These are phyloP conservation scores for Corythornis vintsioides DNA, from an alignment of 2,113 vertebrate genomes.

Conservation along the genomic window DNA sequence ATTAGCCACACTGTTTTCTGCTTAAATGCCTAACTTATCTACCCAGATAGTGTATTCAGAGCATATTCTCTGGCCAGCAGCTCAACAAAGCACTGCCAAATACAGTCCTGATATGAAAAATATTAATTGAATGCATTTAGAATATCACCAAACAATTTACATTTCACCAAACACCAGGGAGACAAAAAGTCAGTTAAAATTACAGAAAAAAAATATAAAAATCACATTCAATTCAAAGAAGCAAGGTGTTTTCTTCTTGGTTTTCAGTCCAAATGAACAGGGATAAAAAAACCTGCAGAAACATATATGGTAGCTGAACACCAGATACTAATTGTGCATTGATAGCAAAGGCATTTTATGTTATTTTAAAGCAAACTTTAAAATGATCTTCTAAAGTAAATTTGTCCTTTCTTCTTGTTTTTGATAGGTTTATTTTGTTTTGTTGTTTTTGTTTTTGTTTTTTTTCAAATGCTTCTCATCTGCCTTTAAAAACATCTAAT, in stretches of 20 bases:
- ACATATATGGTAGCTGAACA: background rate
- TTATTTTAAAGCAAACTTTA: background rate
- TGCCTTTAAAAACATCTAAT: background rate
- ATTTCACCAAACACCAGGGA: background rate
- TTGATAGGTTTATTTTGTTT: too few relatives aligned
- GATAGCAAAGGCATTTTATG: background rate
- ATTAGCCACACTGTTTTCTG: conserved; percentile 59
- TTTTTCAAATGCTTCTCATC: background rate
- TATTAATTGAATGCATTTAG: background rate
- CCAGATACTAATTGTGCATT: background rate
- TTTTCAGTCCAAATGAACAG: background rate
- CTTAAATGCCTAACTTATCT: conserved; percentile 45
- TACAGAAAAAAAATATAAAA: background rate
- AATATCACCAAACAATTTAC: background rate
- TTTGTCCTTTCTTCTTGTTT: background rate
- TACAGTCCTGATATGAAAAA: conserved; percentile 10
- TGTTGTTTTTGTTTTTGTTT: background rate
- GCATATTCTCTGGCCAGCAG: conserved; percentile 1
- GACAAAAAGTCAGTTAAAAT: background rate
- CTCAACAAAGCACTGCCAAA: conserved; percentile 41
- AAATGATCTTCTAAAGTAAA: background rate
- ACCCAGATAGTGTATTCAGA: conserved; percentile 39
- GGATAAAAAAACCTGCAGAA: background rate
- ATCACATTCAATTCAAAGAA: background rate
- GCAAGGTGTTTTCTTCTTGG: background rate